phyloP scores from a whole-genome alignment of 2,113 vertebrate genomes.

The Actenoides hombroni region DNA sequence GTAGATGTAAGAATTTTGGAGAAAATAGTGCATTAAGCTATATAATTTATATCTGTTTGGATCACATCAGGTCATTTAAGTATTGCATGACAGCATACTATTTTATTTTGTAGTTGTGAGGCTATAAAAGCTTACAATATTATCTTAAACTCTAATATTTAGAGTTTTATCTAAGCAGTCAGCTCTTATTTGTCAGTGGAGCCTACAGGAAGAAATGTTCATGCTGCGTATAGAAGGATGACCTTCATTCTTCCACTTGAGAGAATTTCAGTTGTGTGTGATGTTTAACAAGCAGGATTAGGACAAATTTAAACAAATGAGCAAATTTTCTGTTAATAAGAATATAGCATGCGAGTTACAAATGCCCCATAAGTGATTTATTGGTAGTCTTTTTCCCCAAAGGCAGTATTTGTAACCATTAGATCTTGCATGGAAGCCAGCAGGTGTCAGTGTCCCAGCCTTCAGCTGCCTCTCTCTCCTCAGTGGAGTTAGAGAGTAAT shows the following conservation, averaged over 20 bases:
- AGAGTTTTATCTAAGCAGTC: not conserved
- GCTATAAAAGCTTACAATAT: not conserved
- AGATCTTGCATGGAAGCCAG: not conserved
- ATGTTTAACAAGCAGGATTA: not conserved
- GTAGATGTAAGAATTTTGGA: not conserved
- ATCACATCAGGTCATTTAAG: not conserved
- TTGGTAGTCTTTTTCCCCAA: not conserved
- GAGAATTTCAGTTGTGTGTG: not conserved
- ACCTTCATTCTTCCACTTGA: not conserved
- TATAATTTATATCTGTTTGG: not conserved
- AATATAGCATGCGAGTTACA: not conserved
- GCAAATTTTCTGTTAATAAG: not conserved
- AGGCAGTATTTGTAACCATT: not conserved
- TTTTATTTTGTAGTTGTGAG: not conserved
- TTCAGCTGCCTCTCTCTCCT: not conserved
- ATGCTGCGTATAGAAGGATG: not conserved
- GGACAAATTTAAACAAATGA: not conserved
- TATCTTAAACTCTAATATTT: slow-evolving; percentile 37
- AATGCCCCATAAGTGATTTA: not conserved
- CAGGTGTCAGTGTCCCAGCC: slow-evolving; percentile 40
- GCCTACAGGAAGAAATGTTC: not conserved
- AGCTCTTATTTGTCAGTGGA: not conserved
- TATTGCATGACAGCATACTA: not conserved
- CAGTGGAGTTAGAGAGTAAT: no score
- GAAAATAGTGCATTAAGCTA: not conserved